Evolutionary conservation across 2,888 invertebrate species (phyloP), one percentile per base, ranked within the genome.

Genomic region (Penaeus monodon): DNA sequence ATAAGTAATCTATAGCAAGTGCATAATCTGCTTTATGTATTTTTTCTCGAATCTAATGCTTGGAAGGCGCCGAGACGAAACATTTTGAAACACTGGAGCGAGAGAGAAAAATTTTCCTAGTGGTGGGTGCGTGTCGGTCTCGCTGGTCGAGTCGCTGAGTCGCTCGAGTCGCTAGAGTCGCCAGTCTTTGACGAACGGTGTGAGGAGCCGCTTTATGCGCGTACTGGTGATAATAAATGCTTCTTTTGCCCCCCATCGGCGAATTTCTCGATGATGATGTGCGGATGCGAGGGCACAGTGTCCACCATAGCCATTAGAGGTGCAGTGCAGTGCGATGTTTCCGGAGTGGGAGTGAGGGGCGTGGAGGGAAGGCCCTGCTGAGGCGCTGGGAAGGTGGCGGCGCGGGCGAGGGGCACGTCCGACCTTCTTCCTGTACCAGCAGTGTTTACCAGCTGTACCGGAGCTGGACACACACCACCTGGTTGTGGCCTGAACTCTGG

Each of bases 111-210:
- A 12, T 82, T 80, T 44, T 66, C 86, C 22, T 27, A 66, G 17
- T 22, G 22, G 29, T 76, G 76, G 81, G 76, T 65, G 22, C 27
- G 17, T 20, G 27, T 24, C 27, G 70, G 66, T 81, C 49, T 86
- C 68, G 81, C 78, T 86, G 66, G 49, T 57, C 44, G 49, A 38
- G 57, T n/a, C 33, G 66, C 65, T 49, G 76, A 77, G 66, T 77
- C 29, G 81, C 65, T 68, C 63, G 70, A 74, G 44, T 78, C 77
- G 63, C 64, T 83, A 86, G 70, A 74, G 44, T 78, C 77, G 63
- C 64, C 86, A 86, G 86, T 86, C 82, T 86, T 64, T 86, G 86
- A 86, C 86, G 83, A 86, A 83, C 86, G 70, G 70, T 82, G 86
- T 83, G 86, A 83, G 79, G 86, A 68, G 82, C 63, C 57, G 78